phyloP scores from a whole-genome alignment of 1,140 invertebrate genomes.

The Gyrodactylus bullatarudis region DNA sequence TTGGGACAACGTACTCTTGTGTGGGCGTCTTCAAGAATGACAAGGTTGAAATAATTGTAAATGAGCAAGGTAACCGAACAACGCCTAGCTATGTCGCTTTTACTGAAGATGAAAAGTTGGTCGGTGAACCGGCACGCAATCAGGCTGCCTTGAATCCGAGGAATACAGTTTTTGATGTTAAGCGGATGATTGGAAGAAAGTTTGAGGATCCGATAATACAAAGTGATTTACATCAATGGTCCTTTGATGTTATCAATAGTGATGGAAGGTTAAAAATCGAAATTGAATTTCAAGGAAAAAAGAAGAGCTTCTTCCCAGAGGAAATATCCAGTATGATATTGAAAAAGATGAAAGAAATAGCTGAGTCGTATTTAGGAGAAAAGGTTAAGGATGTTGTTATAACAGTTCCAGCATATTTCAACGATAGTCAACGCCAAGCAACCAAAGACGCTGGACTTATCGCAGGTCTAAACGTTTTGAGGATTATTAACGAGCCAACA shows the following conservation, averaged over 20 bases:
- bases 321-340: neutral
- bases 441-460: conserved; percentile 25
- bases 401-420: conserved; percentile 17
- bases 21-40: conserved; percentile 29
- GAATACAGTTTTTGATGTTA: conserved; percentile 68
- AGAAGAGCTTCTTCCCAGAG: conserved; percentile 22
- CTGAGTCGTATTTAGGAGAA: conserved; percentile 58
- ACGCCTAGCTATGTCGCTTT: conserved; percentile 64
- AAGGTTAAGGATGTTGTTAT: conserved; percentile 12
- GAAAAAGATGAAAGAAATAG: neutral
- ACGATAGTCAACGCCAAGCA: conserved; percentile 23
- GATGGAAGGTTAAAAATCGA: conserved; percentile 46
- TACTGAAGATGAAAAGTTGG: conserved; percentile 45
- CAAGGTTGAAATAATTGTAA: conserved; percentile 58
- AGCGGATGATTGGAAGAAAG: conserved; percentile 41
- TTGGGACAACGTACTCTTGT: conserved; percentile 37
- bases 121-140: conserved; percentile 38
- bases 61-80: conserved; percentile 57
- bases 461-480: conserved; percentile 24
- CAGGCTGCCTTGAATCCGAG: conserved; percentile 44
- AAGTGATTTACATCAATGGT: conserved; percentile 28
- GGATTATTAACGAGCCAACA: conserved; percentile 24
- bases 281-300: conserved; percentile 48
- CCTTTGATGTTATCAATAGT: conserved; percentile 44
- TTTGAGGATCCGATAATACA: conserved; percentile 37